Conservation (phyloP, 1,140 invertebrate genomes). For the Drosophila melanogaster region DNA sequence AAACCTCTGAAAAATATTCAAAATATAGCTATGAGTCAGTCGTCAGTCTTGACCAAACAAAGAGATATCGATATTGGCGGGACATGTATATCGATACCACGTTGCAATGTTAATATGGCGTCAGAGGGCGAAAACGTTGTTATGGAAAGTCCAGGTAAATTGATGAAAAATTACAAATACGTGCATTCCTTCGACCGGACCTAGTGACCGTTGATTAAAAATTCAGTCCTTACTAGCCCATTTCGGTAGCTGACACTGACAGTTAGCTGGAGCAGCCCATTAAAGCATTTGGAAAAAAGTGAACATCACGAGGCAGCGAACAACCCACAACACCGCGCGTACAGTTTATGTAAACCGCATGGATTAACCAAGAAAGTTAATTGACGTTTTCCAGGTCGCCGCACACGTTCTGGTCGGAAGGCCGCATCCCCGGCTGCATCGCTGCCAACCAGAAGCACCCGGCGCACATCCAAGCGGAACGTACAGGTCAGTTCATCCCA, state of each 20-base stretch:
- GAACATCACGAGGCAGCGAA: constrained; percentile 52
- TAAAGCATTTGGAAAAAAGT: constrained; percentile 21
- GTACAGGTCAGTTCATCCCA: constrained; percentile 68
- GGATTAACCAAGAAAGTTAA: constrained; percentile 7
- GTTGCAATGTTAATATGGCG: constrained; percentile 68
- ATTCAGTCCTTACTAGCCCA: constrained; percentile 1
- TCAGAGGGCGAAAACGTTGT: constrained; percentile 72
- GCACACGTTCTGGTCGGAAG: constrained; percentile 77
- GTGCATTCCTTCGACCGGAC: background rate
- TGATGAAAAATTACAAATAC: constrained; percentile 25
- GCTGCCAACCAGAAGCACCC: constrained; percentile 47
- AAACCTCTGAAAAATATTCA: too few species aligned
- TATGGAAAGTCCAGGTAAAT: constrained; percentile 71
- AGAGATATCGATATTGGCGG: background rate
- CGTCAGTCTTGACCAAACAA: background rate
- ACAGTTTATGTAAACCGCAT: constrained; percentile 25
- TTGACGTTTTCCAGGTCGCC: constrained; percentile 57
- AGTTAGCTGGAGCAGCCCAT: background rate
- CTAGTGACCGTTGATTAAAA: constrained; percentile 2
- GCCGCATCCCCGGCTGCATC: constrained; percentile 36
- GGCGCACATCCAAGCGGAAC: constrained; percentile 66
- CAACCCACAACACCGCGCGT: constrained; percentile 14
- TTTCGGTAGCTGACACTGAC: background rate
- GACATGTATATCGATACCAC: background rate
- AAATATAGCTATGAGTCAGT: too few species aligned